phyloP scores from a whole-genome alignment of 2,888 invertebrate genomes.

The Pseudococcus longispinus region DNA sequence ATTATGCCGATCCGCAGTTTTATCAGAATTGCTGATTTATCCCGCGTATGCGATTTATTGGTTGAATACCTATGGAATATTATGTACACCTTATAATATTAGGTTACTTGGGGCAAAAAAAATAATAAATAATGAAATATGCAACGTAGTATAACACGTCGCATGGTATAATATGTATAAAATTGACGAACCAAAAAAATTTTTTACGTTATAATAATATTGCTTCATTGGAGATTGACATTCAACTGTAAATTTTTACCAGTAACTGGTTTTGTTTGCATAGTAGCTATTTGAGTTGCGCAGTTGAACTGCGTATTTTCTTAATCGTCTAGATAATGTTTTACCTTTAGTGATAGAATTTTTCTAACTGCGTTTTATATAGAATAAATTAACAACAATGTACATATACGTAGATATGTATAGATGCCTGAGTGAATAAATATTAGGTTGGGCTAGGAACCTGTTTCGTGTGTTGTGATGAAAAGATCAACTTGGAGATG shows the following conservation, averaged over 20 bases:
- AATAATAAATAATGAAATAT: neutral
- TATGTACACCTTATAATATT: neutral
- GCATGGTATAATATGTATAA: neutral
- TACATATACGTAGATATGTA: neutral
- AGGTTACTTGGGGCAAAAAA: neutral
- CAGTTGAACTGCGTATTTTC: neutral
- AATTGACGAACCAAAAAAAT: neutral
- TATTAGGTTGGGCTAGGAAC: no score
- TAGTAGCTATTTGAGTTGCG: neutral
- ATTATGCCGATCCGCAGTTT: neutral
- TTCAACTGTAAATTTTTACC: neutral
- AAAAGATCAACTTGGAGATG: no score
- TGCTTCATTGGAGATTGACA: neutral
- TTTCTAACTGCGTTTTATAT: neutral
- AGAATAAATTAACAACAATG: neutral
- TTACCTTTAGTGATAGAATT: neutral
- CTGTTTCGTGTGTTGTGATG: no score
- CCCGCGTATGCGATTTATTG: neutral
- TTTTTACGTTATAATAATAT: neutral
- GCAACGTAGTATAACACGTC: neutral
- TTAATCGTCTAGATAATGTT: neutral
- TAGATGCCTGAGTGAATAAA: no score
- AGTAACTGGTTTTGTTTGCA: neutral
- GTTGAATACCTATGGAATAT: neutral
- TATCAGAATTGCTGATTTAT: neutral